Base-by-base conservation (phyloP, 2,797 vertebrate species). In the Setipinna tenuifilis region DNA sequence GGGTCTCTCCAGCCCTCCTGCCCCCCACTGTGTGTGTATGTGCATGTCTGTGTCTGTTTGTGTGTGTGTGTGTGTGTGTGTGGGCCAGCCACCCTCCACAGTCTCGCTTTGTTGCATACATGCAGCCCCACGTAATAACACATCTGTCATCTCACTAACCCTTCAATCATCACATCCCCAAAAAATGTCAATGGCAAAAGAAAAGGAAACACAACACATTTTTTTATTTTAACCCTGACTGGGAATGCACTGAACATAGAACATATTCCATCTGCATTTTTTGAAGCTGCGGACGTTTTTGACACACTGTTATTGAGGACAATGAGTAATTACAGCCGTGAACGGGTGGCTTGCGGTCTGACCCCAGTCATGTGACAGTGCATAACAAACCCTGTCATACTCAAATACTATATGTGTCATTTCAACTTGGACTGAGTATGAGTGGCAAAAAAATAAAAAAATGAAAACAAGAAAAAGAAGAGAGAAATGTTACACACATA, bases 81-180 rank as follows among this genome's bases (percentile, higher is more conserved):
- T 81, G 78, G 28, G 84, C 14, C 21, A 14, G 59, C 21, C 14
- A 68, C 61, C 46, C 68, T 68, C 28, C 5, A 23, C 50, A 41
- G 41, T 50, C 50, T 68, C n/a, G 35, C 28, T 46, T 61, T 85
- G 75, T 85, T 58, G 59, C 58, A 31, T 23, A 61, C 46, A 31
- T 23, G 46, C 46, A 81, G 78, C 82, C 62, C 61, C 31, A 62
- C 41, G 25, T 50, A 59, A 61, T 25, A 65, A 46, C 84, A 48
- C 41, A 25, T 81, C 58, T 62, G 78, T 62, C 92, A 93, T 89
- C 91, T 93, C 92, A 92, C 91, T 92, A 91, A 88, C 89, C 80
- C 90, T 85, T 91, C 88, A 90, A 61, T 78, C 71, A 78, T 41
- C 35, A 86, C 82, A 82, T 85, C 78, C 86, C 87, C 83, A 81